Percentiles rank a stretch among this genome's conserved stretches.
These are phyloP conservation scores for Periophthalmus modestus DNA, from an alignment of 2,113 vertebrate genomes.

Conservation along the genomic window DNA sequence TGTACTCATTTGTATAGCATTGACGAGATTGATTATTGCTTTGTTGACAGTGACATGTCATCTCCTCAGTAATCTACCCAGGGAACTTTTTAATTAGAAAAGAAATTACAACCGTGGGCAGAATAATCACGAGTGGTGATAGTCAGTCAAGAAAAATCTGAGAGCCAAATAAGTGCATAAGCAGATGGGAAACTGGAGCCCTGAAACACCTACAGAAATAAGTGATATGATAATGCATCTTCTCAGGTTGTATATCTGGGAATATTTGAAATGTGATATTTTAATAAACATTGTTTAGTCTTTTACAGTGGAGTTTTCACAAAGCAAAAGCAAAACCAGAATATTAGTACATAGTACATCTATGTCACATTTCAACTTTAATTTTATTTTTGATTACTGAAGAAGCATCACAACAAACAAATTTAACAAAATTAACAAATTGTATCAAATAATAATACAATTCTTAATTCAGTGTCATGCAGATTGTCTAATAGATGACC, in stretches of 20 bases:
- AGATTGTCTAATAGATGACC: too few species aligned
- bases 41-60: constrained; percentile 44
- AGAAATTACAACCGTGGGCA: constrained; percentile 31
- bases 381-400: too few species aligned
- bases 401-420: too few species aligned
- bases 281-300: not conserved
- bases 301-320: not conserved
- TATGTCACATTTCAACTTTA: too few species aligned
- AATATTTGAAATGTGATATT: not conserved
- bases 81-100: constrained; percentile 48
- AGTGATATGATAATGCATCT: not conserved
- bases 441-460: too few species aligned
- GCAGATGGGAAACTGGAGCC: not conserved
- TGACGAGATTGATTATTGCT: constrained; percentile 46
- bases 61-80: constrained; percentile 14
- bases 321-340: not conserved
- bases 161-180: not conserved
- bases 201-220: not conserved
- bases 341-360: too few species aligned
- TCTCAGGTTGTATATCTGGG: not conserved
- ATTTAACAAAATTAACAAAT: too few species aligned
- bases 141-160: constrained; percentile 11
- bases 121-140: constrained; percentile 24
- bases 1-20: constrained; percentile 13
- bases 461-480: too few species aligned